A percentile compares a stretch with the other conserved stretches of the same genome.
These are phyloP conservation scores for Nyctibius bracteatus DNA, from an alignment of 2,113 vertebrate genomes.

Conservation along the genomic window DNA sequence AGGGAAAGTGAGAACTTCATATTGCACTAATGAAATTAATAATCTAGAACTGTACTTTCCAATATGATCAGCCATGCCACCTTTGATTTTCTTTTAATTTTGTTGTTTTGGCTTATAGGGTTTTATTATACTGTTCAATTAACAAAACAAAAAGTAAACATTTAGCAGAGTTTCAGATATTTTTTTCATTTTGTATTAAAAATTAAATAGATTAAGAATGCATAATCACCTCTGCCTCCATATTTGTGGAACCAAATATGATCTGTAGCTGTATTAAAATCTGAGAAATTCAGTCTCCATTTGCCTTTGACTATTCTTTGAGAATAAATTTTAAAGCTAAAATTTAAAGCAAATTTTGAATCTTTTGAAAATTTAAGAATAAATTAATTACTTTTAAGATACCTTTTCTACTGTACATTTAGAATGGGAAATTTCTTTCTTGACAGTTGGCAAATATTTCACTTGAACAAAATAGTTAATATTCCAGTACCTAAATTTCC, in stretches of 20 bases:
- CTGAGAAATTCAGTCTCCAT: not conserved
- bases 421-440: not conserved
- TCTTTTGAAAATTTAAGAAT: not conserved
- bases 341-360: not conserved
- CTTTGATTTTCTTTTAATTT: not conserved
- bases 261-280: not conserved
- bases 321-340: not conserved
- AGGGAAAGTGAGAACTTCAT: not conserved
- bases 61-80: not conserved
- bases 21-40: not conserved
- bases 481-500: not conserved
- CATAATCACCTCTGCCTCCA: not conserved
- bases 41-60: not conserved
- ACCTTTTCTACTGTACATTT: not conserved
- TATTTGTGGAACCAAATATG: not conserved
- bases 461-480: not conserved
- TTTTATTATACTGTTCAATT: not conserved
- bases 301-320: not conserved
- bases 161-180: not conserved
- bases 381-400: not conserved
- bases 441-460: not conserved
- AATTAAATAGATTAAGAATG: not conserved
- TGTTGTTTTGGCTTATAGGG: not conserved
- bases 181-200: not conserved
- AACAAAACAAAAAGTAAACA: not conserved